phyloP scores from a whole-genome alignment of 2,113 vertebrate genomes.

The Chaetops frenatus region DNA sequence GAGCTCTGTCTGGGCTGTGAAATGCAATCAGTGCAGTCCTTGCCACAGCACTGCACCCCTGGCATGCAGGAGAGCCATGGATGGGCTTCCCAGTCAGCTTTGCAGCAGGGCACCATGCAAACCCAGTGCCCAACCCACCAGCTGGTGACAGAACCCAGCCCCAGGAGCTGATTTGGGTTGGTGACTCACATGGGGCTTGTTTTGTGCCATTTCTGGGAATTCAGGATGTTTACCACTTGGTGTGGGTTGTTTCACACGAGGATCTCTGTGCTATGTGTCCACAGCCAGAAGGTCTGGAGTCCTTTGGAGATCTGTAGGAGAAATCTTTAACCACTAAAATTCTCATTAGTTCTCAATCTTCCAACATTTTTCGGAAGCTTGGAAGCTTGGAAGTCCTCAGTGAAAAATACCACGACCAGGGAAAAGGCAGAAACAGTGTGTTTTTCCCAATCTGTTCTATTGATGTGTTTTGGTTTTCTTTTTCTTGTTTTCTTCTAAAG shows the following conservation, averaged over 20 bases:
- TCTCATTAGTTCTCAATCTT: not conserved
- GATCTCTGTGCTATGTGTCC: not conserved
- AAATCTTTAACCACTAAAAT: not conserved
- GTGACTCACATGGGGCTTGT: not conserved
- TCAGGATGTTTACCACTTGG: not conserved
- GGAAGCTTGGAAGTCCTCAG: not conserved
- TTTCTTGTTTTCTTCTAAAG: constrained; percentile 32
- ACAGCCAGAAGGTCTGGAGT: not conserved
- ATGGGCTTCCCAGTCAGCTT: not conserved
- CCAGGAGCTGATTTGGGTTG: not conserved
- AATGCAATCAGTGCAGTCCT: not conserved
- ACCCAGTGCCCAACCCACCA: fast-evolving
- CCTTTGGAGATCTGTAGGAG: not conserved
- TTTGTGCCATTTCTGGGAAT: not conserved
- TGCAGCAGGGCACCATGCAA: fast-evolving
- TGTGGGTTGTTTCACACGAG: not conserved
- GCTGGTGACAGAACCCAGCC: not conserved
- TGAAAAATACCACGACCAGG: not conserved
- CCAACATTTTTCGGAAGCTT: not conserved
- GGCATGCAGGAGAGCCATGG: not conserved
- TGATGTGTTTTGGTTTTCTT: constrained; percentile 11
- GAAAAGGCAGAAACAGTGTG: not conserved
- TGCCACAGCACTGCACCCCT: not conserved
- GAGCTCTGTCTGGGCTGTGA: not conserved
- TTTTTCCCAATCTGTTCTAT: not conserved